These are phyloP conservation scores for Gasteruption jaculator DNA, from an alignment of 2,888 invertebrate species.

Conservation along the genomic window DNA sequence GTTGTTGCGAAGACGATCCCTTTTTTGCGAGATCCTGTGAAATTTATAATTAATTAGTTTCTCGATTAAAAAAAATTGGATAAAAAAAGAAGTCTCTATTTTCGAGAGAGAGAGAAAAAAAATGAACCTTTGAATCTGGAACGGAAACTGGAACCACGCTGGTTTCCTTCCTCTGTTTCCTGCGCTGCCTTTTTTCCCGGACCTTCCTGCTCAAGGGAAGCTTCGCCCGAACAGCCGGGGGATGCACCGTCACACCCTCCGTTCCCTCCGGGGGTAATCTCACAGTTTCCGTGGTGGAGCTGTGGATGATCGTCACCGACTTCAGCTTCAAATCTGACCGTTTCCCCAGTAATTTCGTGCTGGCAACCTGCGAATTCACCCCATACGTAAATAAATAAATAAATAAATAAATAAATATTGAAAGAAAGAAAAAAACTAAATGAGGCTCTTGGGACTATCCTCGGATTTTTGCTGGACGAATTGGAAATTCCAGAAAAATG, in stretches of 20 bases:
- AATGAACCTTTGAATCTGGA: too few relatives aligned
- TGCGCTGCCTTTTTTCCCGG: constrained; percentile 59
- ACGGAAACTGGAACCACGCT: too few relatives aligned
- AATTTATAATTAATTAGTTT: too few relatives aligned
- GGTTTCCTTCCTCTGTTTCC: constrained; percentile 56
- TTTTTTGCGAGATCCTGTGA: too few relatives aligned
- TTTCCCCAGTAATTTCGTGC: constrained; percentile 77
- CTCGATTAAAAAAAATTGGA: too few relatives aligned
- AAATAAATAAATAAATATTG: too few relatives aligned
- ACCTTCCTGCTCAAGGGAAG: constrained; percentile 84
- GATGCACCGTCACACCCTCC: constrained; percentile 76
- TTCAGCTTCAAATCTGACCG: constrained; percentile 76
- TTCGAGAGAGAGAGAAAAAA: too few relatives aligned
- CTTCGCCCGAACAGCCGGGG: constrained; percentile 76
- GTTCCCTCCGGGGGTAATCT: constrained; percentile 70
- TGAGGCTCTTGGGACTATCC: too few relatives aligned
- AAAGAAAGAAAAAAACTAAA: too few relatives aligned
- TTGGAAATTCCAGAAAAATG: too few relatives aligned
- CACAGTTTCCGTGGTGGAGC: constrained; percentile 84
- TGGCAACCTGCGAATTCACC: constrained; percentile 61
- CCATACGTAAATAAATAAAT: background rate
- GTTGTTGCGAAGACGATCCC: constrained; percentile 40
- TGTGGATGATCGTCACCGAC: constrained; percentile 85
- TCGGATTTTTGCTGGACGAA: too few relatives aligned
- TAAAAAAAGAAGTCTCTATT: too few relatives aligned